These are phyloP conservation scores for Stenurella melanura DNA, from an alignment of 2,888 invertebrate species.

Conservation along the genomic window DNA sequence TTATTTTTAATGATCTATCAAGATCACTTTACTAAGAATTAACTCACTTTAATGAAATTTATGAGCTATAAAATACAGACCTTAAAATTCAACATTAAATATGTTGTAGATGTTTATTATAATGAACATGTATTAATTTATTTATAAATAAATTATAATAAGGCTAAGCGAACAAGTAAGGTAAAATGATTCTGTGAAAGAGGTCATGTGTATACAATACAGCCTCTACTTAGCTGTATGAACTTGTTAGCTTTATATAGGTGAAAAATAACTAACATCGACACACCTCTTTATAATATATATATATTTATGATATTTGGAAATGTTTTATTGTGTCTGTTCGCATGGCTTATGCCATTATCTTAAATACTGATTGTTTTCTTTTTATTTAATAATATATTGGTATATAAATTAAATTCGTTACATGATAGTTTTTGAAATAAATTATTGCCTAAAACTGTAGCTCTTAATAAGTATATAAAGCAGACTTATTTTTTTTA, in stretches of 20 bases:
- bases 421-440: too few species aligned
- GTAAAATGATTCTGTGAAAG: slow-evolving; percentile 21
- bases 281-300: slow-evolving; percentile 6
- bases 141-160: slow-evolving; percentile 18
- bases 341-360: neutral
- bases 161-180: slow-evolving; percentile 13
- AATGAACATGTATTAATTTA: slow-evolving; percentile 15
- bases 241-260: slow-evolving; percentile 14
- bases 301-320: neutral
- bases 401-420: neutral
- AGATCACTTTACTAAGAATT: slow-evolving; percentile 2
- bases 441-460: too few species aligned
- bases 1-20: slow-evolving; percentile 5
- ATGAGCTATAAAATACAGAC: neutral
- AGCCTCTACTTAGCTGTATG: slow-evolving; percentile 16
- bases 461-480: too few species aligned
- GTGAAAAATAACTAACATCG: slow-evolving; percentile 21
- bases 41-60: slow-evolving; percentile 1
- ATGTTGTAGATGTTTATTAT: neutral
- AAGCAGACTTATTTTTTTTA: too few species aligned
- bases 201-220: slow-evolving; percentile 23
- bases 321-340: neutral
- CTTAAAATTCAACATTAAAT: neutral
- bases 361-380: neutral
- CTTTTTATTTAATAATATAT: neutral